Base-by-base conservation (phyloP, 2,888 invertebrate species). In the Hirtodrosophila duncani region DNA sequence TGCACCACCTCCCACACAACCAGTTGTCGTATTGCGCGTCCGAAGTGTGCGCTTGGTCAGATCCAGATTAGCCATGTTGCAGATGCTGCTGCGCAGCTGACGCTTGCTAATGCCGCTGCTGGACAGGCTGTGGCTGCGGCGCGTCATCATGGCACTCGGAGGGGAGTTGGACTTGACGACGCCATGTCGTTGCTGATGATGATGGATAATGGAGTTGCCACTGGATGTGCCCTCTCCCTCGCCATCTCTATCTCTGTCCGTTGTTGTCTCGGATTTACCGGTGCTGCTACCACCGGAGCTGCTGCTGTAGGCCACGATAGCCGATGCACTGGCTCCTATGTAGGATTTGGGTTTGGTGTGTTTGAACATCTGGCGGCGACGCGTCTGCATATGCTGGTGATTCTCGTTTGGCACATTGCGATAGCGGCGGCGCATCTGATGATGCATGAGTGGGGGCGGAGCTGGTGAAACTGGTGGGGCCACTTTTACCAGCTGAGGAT, bases 371-470 rank as follows among this genome's bases (percentile, higher is more conserved):
- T 69, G 67, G 0, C 74, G 59, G 1, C 61, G 63, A 2, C 68
- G 77, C 13, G 69, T 68, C 10, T 72, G 72, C 78, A 77, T 65
- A 29, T 72, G 69, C 17, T 71, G 79, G n/a, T 81, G 75, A 56
- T 84, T 84, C 56, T 84, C 84, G 23, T 84, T 84, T 41, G 84
- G 83, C 21, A 84, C 82, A 30, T 84, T 84, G 26, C 79, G 71
- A 50, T 67, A 84, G 8, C 81, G 72, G 8, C 81, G 72, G 9
- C 78, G 81, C 68, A 77, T 63, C 23, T 58, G 66, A 1, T 58
- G 66, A 1, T 52, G 77, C 4, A 49, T 56, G 0, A 33, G 56
- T 1, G 48, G 48, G 3, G 16, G 8, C 3, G 39, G 3, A 18
- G 9, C 29, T 7, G 39, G 26, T n/a, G n/a, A n/a, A n/a, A n/a